phyloP scores from a whole-genome alignment of 2,888 invertebrate species.

The Oconnorella tubifera region DNA sequence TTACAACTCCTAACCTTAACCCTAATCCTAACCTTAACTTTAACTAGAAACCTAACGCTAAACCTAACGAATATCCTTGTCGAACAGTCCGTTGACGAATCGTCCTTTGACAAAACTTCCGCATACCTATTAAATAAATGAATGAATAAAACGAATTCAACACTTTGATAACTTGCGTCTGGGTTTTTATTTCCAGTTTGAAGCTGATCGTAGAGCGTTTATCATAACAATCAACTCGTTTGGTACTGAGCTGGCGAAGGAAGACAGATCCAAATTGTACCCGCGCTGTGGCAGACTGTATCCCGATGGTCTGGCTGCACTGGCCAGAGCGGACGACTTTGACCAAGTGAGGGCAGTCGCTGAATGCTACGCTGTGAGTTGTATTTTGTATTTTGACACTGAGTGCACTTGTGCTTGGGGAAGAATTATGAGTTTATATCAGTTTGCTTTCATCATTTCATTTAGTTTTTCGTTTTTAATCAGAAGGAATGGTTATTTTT shows the following conservation, averaged over 20 bases:
- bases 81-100: too few species aligned
- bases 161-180: too few species aligned
- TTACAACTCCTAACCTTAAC: too few species aligned
- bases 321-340: constrained; percentile 95
- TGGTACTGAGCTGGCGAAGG: constrained; percentile 96
- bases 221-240: constrained; percentile 99
- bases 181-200: constrained; percentile 69
- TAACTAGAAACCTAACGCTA: too few species aligned
- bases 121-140: too few species aligned
- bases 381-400: too few species aligned
- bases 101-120: too few species aligned
- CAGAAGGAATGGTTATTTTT: not conserved
- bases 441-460: not conserved
- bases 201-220: constrained; percentile 96
- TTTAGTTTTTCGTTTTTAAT: not conserved
- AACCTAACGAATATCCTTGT: too few species aligned
- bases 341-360: constrained; percentile 98
- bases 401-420: not conserved
- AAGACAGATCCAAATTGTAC: constrained; percentile 93
- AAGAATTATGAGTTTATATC: not conserved
- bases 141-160: too few species aligned
- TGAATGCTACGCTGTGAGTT: constrained; percentile 85
- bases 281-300: constrained; percentile 93
- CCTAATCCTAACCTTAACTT: too few species aligned
- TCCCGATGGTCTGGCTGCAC: constrained; percentile 90